These are phyloP conservation scores for Pollenia labialis DNA, from an alignment of 2,888 invertebrate genomes.

Conservation along the genomic window DNA sequence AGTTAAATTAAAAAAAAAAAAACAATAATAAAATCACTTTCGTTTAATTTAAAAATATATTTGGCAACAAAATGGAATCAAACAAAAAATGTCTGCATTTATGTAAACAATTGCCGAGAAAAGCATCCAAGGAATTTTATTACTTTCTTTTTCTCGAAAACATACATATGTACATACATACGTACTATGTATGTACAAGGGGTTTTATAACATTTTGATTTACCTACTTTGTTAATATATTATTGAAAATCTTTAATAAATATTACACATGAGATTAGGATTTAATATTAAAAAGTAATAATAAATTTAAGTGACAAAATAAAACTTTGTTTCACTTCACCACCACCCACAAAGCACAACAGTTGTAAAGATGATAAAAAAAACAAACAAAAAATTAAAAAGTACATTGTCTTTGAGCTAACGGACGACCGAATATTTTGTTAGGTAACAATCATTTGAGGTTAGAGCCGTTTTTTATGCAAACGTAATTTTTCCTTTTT, in stretches of 20 bases:
- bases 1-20: constrained; percentile 10
- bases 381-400: constrained; percentile 11
- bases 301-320: background rate
- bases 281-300: too few relatives aligned
- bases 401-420: constrained; percentile 40
- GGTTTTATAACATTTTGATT: too few relatives aligned
- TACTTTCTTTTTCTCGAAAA: too few relatives aligned
- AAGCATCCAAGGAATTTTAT: background rate
- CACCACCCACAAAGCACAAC: background rate
- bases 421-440: constrained; percentile 63
- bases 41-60: constrained; percentile 34
- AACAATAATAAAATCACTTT: background rate
- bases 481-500: constrained; percentile 71
- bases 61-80: constrained; percentile 39
- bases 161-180: too few relatives aligned
- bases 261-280: too few relatives aligned
- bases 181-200: too few relatives aligned
- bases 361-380: constrained; percentile 6
- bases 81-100: constrained; percentile 17
- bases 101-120: background rate
- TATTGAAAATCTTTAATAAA: too few relatives aligned
- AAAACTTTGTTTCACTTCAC: background rate
- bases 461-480: constrained; percentile 78
- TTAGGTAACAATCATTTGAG: constrained; percentile 82
- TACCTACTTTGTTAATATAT: too few relatives aligned